phyloP scores from a whole-genome alignment of 2,797 vertebrate species.

The Eleutherodactylus coqui region DNA sequence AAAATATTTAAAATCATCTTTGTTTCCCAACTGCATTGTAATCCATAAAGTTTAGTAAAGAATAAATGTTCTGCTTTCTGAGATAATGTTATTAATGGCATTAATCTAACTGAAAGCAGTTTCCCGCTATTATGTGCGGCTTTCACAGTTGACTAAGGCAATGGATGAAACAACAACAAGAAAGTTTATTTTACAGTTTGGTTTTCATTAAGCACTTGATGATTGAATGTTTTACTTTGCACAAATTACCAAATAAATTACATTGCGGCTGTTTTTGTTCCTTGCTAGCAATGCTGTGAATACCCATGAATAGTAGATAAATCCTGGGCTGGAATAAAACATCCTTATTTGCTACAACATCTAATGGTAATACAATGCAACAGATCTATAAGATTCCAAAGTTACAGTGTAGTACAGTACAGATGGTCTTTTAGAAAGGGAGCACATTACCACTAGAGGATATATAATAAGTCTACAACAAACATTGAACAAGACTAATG shows the following conservation, averaged over 20 bases:
- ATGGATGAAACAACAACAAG: conserved; percentile 37
- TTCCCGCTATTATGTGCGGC: conserved; percentile 40
- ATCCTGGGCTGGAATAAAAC: conserved; percentile 1
- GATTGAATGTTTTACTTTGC: conserved; percentile 38
- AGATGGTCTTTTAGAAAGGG: not conserved
- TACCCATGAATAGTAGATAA: conserved; percentile 27
- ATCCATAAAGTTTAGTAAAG: conserved; percentile 45
- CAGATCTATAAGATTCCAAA: not conserved
- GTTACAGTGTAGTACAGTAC: not conserved
- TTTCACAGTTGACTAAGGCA: conserved; percentile 52
- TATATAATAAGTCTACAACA: not conserved
- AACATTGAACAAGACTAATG: not conserved
- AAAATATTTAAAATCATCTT: conserved; percentile 20
- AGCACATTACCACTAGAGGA: too few relatives aligned
- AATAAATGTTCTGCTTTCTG: conserved; percentile 28
- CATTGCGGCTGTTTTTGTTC: conserved; percentile 21
- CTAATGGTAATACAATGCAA: not conserved
- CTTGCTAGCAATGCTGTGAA: not conserved
- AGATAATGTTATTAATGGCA: conserved; percentile 53
- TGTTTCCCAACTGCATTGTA: conserved; percentile 33
- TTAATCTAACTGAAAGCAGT: conserved; percentile 51
- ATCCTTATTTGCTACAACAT: not conserved
- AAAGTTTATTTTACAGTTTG: conserved; percentile 51
- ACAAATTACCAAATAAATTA: conserved; percentile 50
- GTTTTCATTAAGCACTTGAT: conserved; percentile 42